Evolutionary conservation across 1,140 invertebrate genomes (phyloP), one percentile per base, ranked within the genome.

Genomic region (Drosophila persimilis): DNA sequence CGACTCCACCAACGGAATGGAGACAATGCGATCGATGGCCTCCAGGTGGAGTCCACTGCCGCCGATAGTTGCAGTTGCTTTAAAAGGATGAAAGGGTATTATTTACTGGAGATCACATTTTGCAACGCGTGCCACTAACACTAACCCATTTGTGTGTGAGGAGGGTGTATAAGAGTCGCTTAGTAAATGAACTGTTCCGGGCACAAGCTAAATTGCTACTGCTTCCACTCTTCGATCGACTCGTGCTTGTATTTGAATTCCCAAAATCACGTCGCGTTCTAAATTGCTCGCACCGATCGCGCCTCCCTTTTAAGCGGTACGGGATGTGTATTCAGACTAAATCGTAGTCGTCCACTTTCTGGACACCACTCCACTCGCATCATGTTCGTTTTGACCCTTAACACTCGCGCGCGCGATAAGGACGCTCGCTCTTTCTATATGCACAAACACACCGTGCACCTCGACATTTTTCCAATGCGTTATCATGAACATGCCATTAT

Each of bases 1-100:
- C 15, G 94, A 94, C 81, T 95, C 95, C 2, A 96, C 93, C 51
- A 96, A 94, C 0, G 95, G 95, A 45, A 96, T 93, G 63, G 93
- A 94, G 2, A 93, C 93, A 20, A 96, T 94, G 61, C 95, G 92
- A 24, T 93, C 92, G 11, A 96, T 93, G 35, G 95, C 94, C 90
- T 95, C 93, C 84, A 96, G 47, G 29, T 80, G 90, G n/a, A 90
- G 56, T 55, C 86, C 90, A 73, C 69, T 75, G 31, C 69, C 57
- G 41, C 69, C 57, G 41, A 73, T 75, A 20, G 84, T 78, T 75
- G 84, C 73, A 77, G 76, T 79, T 63, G 78, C 78, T 84, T 60
- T 20, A 8, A 31, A 22, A 20, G 6, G 0, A 24, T 39, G 24
- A 26, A 26, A 26, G 24, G 24, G 0, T 26, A 26, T 26, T 26